Conservation (phyloP, 1,140 invertebrate species). For the Zaprionus vittiger region DNA sequence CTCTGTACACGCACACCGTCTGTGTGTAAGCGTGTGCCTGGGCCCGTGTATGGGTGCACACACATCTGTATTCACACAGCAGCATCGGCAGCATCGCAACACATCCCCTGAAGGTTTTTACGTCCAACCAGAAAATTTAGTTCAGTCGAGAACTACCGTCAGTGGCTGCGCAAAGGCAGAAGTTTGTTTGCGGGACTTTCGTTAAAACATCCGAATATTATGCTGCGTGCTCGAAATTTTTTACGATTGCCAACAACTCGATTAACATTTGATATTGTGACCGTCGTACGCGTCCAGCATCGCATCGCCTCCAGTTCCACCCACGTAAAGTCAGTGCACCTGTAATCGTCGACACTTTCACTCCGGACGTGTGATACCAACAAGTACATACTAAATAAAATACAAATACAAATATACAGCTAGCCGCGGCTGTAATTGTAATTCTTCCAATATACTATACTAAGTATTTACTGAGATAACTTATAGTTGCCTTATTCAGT, state of each 20-base stretch:
- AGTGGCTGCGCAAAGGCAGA: slow-evolving; percentile 83
- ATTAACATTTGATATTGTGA: slow-evolving; percentile 38
- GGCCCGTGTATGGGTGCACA: slow-evolving; percentile 11
- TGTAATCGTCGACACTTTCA: slow-evolving; percentile 36
- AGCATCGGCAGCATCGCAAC: slow-evolving; percentile 63
- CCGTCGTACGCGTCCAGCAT: neutral
- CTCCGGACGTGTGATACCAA: slow-evolving; percentile 42
- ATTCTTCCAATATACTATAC: slow-evolving; percentile 5
- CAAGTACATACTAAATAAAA: slow-evolving; percentile 13
- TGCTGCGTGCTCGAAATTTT: slow-evolving; percentile 52
- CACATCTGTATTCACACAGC: slow-evolving; percentile 44
- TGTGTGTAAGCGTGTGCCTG: slow-evolving; percentile 15
- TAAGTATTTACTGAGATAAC: slow-evolving; percentile 38
- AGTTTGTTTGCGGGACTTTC: slow-evolving; percentile 81
- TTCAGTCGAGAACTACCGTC: slow-evolving; percentile 84
- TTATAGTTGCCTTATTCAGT: slow-evolving; percentile 79
- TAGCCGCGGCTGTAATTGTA: slow-evolving; percentile 1
- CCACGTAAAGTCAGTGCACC: slow-evolving; percentile 22
- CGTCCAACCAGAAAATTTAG: slow-evolving; percentile 84
- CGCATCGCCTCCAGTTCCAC: slow-evolving; percentile 23
- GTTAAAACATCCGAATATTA: slow-evolving; percentile 61
- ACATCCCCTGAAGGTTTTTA: slow-evolving; percentile 84
- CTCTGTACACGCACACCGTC: slow-evolving; percentile 5
- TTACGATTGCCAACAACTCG: slow-evolving; percentile 39
- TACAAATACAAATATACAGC: slow-evolving; percentile 18